These are phyloP conservation scores for Verasper variegatus DNA, from an alignment of 2,113 vertebrate genomes.

Conservation along the genomic window DNA sequence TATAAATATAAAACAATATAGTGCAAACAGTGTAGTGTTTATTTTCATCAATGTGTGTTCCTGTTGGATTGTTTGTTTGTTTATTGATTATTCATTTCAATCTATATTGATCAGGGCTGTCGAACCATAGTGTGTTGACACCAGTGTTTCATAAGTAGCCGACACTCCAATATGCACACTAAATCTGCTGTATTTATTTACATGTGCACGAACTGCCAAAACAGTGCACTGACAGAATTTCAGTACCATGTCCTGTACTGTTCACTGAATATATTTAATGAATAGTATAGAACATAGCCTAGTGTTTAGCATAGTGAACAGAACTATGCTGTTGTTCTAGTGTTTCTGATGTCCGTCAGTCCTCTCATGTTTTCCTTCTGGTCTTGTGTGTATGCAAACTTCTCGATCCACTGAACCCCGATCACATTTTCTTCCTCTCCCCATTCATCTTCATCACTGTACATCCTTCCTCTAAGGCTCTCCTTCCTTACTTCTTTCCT, in stretches of 20 bases:
- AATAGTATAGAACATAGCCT: too few relatives aligned
- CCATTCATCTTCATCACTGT: conserved; percentile 30
- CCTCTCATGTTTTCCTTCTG: conserved; percentile 8
- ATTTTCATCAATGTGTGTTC: not conserved
- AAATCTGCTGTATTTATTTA: too few relatives aligned
- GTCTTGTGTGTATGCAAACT: conserved; percentile 1
- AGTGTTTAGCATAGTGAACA: too few relatives aligned
- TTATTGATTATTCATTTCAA: not conserved
- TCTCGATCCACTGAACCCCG: not conserved
- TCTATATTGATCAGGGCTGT: not conserved
- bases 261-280: too few relatives aligned
- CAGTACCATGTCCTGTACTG: too few relatives aligned
- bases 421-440: conserved; percentile 3
- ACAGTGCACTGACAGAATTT: too few relatives aligned
- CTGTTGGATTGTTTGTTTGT: not conserved
- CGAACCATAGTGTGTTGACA: not conserved
- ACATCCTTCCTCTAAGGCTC: conserved; percentile 21
- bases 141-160: too few relatives aligned
- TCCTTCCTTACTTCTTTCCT: not conserved
- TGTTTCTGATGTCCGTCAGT: not conserved
- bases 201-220: too few relatives aligned
- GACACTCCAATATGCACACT: too few relatives aligned
- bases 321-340: too few relatives aligned
- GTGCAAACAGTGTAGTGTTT: not conserved
- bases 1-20: not conserved